A percentile compares a stretch with the other conserved stretches of the same genome.
These are phyloP conservation scores for Epinotia nisella DNA, from an alignment of 2,888 invertebrate species.

Conservation along the genomic window DNA sequence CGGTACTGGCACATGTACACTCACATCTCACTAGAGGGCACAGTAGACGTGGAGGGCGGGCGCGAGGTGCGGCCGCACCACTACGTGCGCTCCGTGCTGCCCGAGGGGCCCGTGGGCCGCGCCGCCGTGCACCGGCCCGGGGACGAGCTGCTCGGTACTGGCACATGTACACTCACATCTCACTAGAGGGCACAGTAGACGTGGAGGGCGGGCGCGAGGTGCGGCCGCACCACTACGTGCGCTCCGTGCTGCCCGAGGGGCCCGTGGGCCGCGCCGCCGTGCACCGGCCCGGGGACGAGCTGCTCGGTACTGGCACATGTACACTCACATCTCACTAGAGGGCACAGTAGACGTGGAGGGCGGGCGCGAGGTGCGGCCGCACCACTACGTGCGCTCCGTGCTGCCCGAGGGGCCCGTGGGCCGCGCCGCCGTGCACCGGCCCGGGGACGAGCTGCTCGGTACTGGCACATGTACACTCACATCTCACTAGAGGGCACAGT, in stretches of 20 bases:
- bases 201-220: slow-evolving; percentile 99
- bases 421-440: slow-evolving; percentile 92
- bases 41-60: slow-evolving; percentile 99
- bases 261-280: slow-evolving; percentile 97
- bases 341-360: slow-evolving; percentile 99
- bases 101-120: slow-evolving; percentile 98
- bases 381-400: slow-evolving; percentile 99
- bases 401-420: slow-evolving; percentile 98
- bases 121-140: slow-evolving; percentile 95
- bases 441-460: slow-evolving; percentile 97
- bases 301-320: slow-evolving; percentile 83
- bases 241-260: slow-evolving; percentile 97
- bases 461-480: background rate
- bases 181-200: slow-evolving; percentile 98
- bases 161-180: slow-evolving; percentile 92
- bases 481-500: slow-evolving; percentile 93
- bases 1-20: slow-evolving; percentile 84
- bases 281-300: slow-evolving; percentile 97
- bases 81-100: slow-evolving; percentile 98
- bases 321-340: slow-evolving; percentile 84
- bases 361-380: slow-evolving; percentile 98
- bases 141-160: slow-evolving; percentile 92
- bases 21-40: slow-evolving; percentile 98
- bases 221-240: slow-evolving; percentile 98
- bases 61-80: slow-evolving; percentile 99